Conservation (phyloP, 1,140 invertebrate genomes). For the Bombyx mandarina region DNA sequence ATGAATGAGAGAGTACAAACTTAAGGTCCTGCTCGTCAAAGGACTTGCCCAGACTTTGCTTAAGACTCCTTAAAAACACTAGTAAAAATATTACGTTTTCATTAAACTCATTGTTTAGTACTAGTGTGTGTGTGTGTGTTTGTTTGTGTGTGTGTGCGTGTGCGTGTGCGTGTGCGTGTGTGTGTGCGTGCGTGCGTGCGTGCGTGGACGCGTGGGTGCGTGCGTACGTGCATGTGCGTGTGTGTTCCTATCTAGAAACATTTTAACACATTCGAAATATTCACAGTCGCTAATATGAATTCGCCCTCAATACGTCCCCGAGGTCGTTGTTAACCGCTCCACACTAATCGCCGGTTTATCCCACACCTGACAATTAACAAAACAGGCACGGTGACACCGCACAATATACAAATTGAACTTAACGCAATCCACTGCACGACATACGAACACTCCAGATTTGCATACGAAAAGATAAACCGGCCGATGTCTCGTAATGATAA, state of each 20-base stretch:
- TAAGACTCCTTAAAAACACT: neutral
- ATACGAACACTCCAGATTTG: slow-evolving; percentile 42
- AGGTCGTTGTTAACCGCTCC: too few species aligned
- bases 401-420: slow-evolving; percentile 23
- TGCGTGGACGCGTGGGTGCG: too few species aligned
- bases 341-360: neutral
- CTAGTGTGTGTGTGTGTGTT: neutral
- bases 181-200: too few species aligned
- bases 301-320: too few species aligned
- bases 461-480: slow-evolving; percentile 53
- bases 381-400: neutral
- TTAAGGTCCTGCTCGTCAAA: slow-evolving; percentile 53
- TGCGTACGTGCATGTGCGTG: too few species aligned
- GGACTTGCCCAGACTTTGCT: slow-evolving; percentile 24
- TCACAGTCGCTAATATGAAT: too few species aligned
- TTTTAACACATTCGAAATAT: too few species aligned
- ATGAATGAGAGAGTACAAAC: slow-evolving; percentile 48
- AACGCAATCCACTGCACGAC: slow-evolving; percentile 10
- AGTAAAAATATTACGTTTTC: slow-evolving; percentile 4
- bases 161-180: too few species aligned
- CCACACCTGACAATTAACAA: neutral
- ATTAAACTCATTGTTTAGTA: neutral
- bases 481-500: slow-evolving; percentile 51
- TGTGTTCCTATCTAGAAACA: too few species aligned
- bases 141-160: too few species aligned